A percentile compares a stretch with the other conserved stretches of the same genome.
phyloP scores from a whole-genome alignment of 2,113 vertebrate species.

The Tinamus guttatus region DNA sequence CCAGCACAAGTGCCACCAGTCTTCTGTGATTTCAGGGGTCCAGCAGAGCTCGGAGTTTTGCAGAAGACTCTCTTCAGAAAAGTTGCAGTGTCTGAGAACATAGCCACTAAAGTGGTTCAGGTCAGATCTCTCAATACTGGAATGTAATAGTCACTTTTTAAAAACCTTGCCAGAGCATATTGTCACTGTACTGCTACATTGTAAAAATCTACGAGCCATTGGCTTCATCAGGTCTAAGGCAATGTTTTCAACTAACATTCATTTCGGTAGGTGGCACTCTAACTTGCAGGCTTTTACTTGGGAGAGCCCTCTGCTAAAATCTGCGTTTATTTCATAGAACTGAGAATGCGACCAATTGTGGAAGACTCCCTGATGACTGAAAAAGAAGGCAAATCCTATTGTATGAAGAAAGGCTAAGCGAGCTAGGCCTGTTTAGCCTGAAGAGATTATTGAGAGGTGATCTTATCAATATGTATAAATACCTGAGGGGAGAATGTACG shows the following conservation, averaged over 20 bases:
- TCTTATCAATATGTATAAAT: too few species aligned
- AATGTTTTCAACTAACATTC: background rate
- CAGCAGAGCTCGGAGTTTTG: background rate
- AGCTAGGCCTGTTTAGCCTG: too few species aligned
- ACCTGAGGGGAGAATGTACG: too few species aligned
- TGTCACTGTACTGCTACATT: background rate
- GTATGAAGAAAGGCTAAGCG: too few species aligned
- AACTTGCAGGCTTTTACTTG: background rate
- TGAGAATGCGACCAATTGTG: background rate
- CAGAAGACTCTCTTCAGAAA: background rate
- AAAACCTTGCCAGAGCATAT: background rate
- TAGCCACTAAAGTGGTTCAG: background rate
- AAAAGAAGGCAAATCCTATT: background rate
- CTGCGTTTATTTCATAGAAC: background rate
- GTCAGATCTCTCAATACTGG: background rate
- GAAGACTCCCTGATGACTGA: background rate
- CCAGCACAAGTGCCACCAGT: background rate
- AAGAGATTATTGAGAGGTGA: too few species aligned
- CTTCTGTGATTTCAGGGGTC: background rate
- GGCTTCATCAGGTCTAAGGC: fast-evolving
- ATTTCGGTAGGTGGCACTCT: background rate
- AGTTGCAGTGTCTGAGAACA: background rate
- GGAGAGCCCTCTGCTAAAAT: background rate
- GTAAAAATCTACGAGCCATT: background rate
- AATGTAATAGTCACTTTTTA: background rate